Evolutionary conservation across 2,888 invertebrate genomes (phyloP).

Genomic region (Alloscopus bannaensis): DNA sequence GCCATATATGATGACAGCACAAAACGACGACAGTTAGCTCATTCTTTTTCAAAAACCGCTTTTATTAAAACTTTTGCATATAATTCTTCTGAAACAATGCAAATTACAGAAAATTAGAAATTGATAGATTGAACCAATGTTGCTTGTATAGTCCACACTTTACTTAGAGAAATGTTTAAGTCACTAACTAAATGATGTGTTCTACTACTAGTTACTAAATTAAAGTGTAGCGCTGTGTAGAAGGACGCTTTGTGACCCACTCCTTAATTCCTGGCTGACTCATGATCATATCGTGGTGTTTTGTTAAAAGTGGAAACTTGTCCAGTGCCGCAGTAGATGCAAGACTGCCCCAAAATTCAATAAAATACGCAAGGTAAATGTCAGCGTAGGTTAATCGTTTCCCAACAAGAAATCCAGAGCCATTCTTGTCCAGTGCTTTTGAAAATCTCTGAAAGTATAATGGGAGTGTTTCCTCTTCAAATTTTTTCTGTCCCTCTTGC

Average conservation of each 20-base stretch:
- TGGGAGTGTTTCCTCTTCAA: background rate
- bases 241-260: constrained; percentile 41
- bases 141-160: too few species aligned
- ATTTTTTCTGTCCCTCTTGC: background rate
- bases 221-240: too few species aligned
- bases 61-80: too few species aligned
- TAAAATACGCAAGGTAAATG: constrained; percentile 48
- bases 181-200: too few species aligned
- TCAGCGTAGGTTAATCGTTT: constrained; percentile 43
- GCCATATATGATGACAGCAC: too few species aligned
- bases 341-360: constrained; percentile 11
- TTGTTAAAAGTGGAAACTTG: constrained; percentile 7
- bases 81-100: too few species aligned
- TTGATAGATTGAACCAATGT: too few species aligned
- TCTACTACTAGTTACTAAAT: too few species aligned
- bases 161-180: too few species aligned
- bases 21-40: too few species aligned
- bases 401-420: constrained; percentile 46
- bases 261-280: constrained; percentile 48
- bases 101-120: too few species aligned
- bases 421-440: constrained; percentile 38
- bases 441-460: constrained; percentile 43
- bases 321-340: background rate
- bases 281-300: constrained; percentile 23
- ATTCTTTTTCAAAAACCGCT: too few species aligned